These are phyloP conservation scores for Caiman crocodilus DNA, from an alignment of 2,797 vertebrate genomes.

Conservation along the genomic window DNA sequence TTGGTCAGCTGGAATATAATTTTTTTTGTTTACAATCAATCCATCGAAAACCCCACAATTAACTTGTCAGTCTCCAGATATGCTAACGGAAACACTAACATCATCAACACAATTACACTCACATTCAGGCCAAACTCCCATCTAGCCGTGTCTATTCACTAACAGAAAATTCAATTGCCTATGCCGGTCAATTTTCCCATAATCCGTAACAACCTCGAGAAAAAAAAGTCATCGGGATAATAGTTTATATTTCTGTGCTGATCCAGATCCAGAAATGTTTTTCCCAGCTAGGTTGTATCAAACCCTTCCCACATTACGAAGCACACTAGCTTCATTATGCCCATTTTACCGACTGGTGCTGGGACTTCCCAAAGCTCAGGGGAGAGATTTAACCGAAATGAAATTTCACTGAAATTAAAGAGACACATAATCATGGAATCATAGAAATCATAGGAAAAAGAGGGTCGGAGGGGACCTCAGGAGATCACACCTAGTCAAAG, in stretches of 20 bases:
- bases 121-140: neutral
- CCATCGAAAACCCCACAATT: neutral
- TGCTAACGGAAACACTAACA: neutral
- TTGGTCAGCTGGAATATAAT: neutral
- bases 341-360: neutral
- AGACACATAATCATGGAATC: too few species aligned
- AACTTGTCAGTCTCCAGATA: neutral
- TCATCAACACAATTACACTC: neutral
- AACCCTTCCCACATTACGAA: neutral
- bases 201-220: too few species aligned
- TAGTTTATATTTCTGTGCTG: neutral
- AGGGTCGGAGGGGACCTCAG: too few species aligned
- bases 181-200: neutral
- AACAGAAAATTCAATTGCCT: neutral
- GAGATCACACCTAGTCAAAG: too few species aligned
- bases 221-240: neutral
- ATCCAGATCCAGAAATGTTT: neutral
- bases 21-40: neutral
- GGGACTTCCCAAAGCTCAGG: neutral
- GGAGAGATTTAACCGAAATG: neutral
- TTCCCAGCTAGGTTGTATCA: neutral
- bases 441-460: too few species aligned
- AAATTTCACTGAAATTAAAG: neutral
- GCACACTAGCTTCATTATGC: too few species aligned
- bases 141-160: too few species aligned